Base-by-base conservation (phyloP, 2,113 vertebrate species). In the Myrmecobius fasciatus region DNA sequence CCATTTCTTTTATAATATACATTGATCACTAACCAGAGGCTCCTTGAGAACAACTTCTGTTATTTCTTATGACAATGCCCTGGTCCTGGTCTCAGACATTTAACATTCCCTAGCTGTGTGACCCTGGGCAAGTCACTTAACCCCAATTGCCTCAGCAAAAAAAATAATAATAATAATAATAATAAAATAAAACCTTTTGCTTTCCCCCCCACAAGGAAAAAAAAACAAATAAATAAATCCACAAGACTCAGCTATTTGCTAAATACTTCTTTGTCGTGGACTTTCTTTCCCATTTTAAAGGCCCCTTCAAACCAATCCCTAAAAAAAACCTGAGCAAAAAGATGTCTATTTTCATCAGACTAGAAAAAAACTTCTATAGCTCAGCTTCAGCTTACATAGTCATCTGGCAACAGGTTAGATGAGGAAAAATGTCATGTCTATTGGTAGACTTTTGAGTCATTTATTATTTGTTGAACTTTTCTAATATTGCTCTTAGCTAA, bases 341-440 rank as follows among this genome's bases (percentile, higher is more conserved):
- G 36, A 24, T 83, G n/a, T 2, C 20, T 43, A 83, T 83, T 83
- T 67, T 43, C 67, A 75, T 52, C 26, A 28, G 48, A 43, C 22
- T n/a, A 48, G n/a, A 91, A 90, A 4, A 89, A 31, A 5, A 67
- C 20, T 3, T 5, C 52, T 46, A 25, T 36, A 2, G 14, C 8
- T 93, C 91, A 14, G 17, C 54, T 93, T 53, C 2, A 48, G 43
- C 25, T 93, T 75, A n/a, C n/a, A 47, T 0, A 25, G 60, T 1
- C 31, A 25, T 14, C 1, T 24, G 25, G 51, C 52, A 49, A 9
- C 28, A 25, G 5, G 14, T 26, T 49, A 22, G 0, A 0, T 10
- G 17, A 4, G 5, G 47, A 14, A 31, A 25, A 95, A 75, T 75
- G 17, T 8, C 67, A 17, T n/a, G 36, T 8, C 14, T 20, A 43